Percentiles rank a stretch among this genome's conserved stretches.
Conservation (phyloP, 2,888 invertebrate species). For the Ischnus inquisitorius region DNA sequence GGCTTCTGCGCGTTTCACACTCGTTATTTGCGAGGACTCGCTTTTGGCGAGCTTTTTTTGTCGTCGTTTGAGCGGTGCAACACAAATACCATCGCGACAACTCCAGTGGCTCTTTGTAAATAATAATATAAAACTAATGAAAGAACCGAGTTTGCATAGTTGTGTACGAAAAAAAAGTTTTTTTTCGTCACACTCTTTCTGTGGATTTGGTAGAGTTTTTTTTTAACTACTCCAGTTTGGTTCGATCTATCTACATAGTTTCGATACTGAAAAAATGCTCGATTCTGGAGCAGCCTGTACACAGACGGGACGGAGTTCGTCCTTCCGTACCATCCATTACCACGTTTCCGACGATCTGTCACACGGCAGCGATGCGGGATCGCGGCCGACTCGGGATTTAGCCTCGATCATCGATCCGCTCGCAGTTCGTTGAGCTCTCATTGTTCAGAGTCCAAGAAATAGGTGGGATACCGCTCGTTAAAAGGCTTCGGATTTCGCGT, state of each 20-base stretch:
- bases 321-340: slow-evolving; percentile 62
- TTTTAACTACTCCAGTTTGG: neutral
- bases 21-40: too few species aligned
- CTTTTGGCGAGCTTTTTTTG: too few species aligned
- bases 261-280: neutral
- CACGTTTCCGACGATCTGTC: slow-evolving; percentile 66
- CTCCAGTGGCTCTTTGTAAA: too few species aligned
- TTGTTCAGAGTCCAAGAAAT: slow-evolving; percentile 51
- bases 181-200: too few species aligned
- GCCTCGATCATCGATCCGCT: slow-evolving; percentile 63
- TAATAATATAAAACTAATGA: too few species aligned
- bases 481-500: slow-evolving; percentile 3
- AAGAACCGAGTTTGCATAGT: too few species aligned
- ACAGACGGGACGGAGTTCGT: slow-evolving; percentile 28
- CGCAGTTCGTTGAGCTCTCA: slow-evolving; percentile 60
- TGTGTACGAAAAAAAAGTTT: too few species aligned
- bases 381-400: slow-evolving; percentile 22
- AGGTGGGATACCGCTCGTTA: slow-evolving; percentile 44
- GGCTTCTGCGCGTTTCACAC: too few species aligned
- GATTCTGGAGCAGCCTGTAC: slow-evolving; percentile 44
- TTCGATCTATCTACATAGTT: neutral
- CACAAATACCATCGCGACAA: too few species aligned
- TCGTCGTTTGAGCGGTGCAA: too few species aligned
- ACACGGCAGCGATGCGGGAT: slow-evolving; percentile 49
- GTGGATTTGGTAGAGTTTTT: neutral